These are phyloP conservation scores for Escarpia spicata DNA, from an alignment of 2,888 invertebrate species.

Conservation along the genomic window DNA sequence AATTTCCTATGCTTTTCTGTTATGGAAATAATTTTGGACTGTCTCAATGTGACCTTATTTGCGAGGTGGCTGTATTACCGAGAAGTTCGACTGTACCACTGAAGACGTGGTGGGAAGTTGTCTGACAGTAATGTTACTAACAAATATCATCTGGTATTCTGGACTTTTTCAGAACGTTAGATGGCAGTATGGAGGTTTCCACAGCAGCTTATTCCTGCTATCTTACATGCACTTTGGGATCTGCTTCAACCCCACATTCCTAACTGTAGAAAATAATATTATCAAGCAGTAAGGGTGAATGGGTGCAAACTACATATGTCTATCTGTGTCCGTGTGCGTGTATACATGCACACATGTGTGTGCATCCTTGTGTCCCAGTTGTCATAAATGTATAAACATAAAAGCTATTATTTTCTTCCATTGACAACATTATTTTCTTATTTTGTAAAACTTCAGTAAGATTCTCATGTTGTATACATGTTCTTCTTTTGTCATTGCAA, in stretches of 20 bases:
- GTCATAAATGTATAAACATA: background rate
- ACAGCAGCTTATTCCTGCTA: background rate
- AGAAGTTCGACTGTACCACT: no score
- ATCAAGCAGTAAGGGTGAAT: background rate
- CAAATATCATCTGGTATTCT: background rate
- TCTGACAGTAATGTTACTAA: no score
- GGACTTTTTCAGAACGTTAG: background rate
- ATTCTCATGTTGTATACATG: background rate
- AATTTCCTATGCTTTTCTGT: no score
- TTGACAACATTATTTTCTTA: background rate
- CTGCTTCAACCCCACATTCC: background rate
- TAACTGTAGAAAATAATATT: background rate
- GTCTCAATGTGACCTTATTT: no score
- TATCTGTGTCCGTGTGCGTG: background rate
- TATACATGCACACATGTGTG: background rate
- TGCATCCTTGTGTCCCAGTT: background rate
- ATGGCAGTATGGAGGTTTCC: background rate
- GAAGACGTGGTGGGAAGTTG: no score
- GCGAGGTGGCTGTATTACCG: no score
- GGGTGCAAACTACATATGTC: no score
- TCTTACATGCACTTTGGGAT: background rate
- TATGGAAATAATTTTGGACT: no score
- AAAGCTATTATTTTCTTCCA: background rate
- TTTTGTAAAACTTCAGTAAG: background rate
- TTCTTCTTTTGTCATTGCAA: no score